Conservation (phyloP, 2,888 invertebrate genomes). For the Stenichneumon culpator region DNA sequence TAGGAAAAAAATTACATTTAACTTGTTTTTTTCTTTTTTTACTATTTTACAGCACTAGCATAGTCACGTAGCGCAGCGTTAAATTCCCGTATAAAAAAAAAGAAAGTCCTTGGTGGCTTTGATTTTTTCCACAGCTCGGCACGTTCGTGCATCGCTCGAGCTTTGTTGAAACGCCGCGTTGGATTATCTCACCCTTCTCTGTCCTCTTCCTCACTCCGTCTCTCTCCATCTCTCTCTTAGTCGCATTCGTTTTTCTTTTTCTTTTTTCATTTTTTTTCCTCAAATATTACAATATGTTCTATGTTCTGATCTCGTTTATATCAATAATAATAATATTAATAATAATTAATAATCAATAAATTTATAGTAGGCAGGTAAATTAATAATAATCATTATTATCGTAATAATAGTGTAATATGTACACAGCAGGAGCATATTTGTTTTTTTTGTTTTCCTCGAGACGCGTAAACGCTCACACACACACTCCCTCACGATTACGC, state of each 20-base stretch:
- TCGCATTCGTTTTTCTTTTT: conserved; percentile 44
- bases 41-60: conserved; percentile 83
- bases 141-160: background rate
- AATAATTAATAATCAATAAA: conserved; percentile 80
- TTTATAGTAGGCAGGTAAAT: conserved; percentile 84
- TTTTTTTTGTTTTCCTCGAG: conserved; percentile 73
- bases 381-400: conserved; percentile 77
- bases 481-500: conserved; percentile 51
- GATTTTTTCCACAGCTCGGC: conserved; percentile 6
- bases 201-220: conserved; percentile 29
- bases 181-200: conserved; percentile 29
- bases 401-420: conserved; percentile 83
- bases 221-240: background rate
- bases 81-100: conserved; percentile 51
- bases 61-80: conserved; percentile 77
- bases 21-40: conserved; percentile 69
- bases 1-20: conserved; percentile 78
- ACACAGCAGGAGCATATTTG: conserved; percentile 76
- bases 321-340: conserved; percentile 77
- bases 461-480: conserved; percentile 70
- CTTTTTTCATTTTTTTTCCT: conserved; percentile 46
- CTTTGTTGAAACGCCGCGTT: conserved; percentile 24
- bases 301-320: conserved; percentile 70
- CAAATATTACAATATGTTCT: conserved; percentile 73
- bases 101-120: conserved; percentile 32